These are phyloP conservation scores for Camelus bactrianus DNA, from an alignment of 2,113 vertebrate genomes.

Conservation along the genomic window DNA sequence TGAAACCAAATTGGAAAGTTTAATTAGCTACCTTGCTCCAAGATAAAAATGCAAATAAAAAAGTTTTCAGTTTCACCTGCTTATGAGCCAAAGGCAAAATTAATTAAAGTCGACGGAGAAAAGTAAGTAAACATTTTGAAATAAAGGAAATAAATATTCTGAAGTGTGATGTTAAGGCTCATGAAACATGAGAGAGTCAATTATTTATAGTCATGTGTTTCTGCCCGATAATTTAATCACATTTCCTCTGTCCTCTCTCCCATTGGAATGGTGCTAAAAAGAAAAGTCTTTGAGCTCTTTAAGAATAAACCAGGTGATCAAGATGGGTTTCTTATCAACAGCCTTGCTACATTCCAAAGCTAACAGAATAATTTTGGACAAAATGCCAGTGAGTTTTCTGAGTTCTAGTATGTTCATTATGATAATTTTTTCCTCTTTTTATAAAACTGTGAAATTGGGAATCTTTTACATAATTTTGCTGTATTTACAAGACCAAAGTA, in stretches of 20 bases:
- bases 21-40: slow-evolving; percentile 79
- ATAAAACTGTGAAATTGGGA: slow-evolving; percentile 12
- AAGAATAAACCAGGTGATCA: neutral
- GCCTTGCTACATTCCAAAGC: no score
- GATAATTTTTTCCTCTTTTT: neutral
- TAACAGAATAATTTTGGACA: neutral
- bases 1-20: slow-evolving; percentile 67
- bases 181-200: slow-evolving; percentile 71
- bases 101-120: slow-evolving; percentile 85
- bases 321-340: neutral
- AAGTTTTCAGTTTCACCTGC: slow-evolving; percentile 75
- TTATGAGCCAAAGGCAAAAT: slow-evolving; percentile 78
- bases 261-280: neutral
- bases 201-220: slow-evolving; percentile 77
- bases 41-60: slow-evolving; percentile 71
- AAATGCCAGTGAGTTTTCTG: neutral
- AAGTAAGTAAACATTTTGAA: slow-evolving; percentile 81
- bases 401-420: slow-evolving; percentile 4
- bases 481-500: neutral
- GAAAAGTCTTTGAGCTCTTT: neutral
- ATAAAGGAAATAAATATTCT: slow-evolving; percentile 78
- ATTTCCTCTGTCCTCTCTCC: neutral
- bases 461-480: neutral
- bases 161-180: slow-evolving; percentile 55
- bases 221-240: slow-evolving; percentile 63